Percentiles rank a stretch among this genome's conserved stretches.
phyloP scores from a whole-genome alignment of 2,113 vertebrate genomes.

The Stegastes partitus region DNA sequence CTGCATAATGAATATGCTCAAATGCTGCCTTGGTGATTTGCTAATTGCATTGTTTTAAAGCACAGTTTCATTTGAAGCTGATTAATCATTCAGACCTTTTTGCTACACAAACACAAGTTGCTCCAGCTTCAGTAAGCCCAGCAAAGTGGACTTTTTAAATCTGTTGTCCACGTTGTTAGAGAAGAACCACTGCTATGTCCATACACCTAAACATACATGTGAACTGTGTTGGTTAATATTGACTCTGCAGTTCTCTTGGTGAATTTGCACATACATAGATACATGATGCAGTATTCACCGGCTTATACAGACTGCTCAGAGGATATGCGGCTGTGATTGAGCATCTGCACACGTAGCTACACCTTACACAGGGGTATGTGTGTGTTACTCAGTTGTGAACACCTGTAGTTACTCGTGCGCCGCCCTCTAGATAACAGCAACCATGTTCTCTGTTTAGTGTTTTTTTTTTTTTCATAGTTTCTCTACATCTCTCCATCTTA shows the following conservation, averaged over 20 bases:
- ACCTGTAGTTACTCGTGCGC: slow-evolving; percentile 71
- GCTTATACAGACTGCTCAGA: slow-evolving; percentile 12
- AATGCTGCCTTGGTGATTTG: too few species aligned
- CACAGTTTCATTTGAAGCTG: too few species aligned
- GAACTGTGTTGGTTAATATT: background rate
- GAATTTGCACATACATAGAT: background rate
- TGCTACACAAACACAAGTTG: background rate
- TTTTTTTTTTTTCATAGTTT: slow-evolving; percentile 48
- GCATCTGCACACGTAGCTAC: slow-evolving; percentile 25
- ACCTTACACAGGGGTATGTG: slow-evolving; percentile 27
- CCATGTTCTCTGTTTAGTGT: slow-evolving; percentile 70
- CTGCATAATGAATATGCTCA: too few species aligned
- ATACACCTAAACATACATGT: background rate
- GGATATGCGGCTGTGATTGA: slow-evolving; percentile 4
- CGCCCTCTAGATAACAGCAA: slow-evolving; percentile 68
- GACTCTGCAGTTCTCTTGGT: slow-evolving; percentile 2
- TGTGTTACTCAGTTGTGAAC: slow-evolving; percentile 60
- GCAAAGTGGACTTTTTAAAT: background rate
- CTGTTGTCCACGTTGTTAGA: background rate
- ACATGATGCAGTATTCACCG: background rate
- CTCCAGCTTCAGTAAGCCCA: background rate
- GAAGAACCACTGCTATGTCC: background rate
- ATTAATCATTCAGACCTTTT: background rate
- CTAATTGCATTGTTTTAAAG: too few species aligned
- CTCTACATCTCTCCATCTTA: slow-evolving; percentile 68